A percentile compares a stretch with the other conserved stretches of the same genome.
Evolutionary conservation across 2,888 invertebrate genomes (phyloP).

Genomic region (Napeogenes inachia): DNA sequence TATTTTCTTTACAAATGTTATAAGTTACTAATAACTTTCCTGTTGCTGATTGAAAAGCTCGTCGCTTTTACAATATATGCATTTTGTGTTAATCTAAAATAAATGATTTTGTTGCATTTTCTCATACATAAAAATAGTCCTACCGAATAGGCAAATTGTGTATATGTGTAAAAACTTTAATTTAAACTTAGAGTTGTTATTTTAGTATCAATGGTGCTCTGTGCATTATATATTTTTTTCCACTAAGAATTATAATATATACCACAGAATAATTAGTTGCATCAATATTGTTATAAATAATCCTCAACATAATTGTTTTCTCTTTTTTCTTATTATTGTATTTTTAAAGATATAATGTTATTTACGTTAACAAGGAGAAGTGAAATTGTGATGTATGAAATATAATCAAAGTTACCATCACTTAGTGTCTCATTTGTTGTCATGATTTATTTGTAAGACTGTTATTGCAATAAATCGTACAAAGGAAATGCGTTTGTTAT

Average conservation of each 20-base stretch:
- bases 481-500: slow-evolving; percentile 40
- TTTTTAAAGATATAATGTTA: slow-evolving; percentile 5
- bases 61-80: slow-evolving; percentile 14
- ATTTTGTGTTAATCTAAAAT: slow-evolving; percentile 9
- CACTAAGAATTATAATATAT: slow-evolving; percentile 17
- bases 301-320: background rate
- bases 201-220: slow-evolving; percentile 59
- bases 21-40: background rate
- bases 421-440: slow-evolving; percentile 61
- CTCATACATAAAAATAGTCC: slow-evolving; percentile 13
- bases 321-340: background rate
- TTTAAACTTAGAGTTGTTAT: slow-evolving; percentile 58
- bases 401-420: slow-evolving; percentile 69
- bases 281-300: slow-evolving; percentile 3
- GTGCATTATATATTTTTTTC: slow-evolving; percentile 53
- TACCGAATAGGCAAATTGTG: slow-evolving; percentile 39
- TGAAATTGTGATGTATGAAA: slow-evolving; percentile 48
- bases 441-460: slow-evolving; percentile 71
- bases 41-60: background rate
- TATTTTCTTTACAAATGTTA: too few relatives aligned
- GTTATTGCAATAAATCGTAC: slow-evolving; percentile 74
- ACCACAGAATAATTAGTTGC: slow-evolving; percentile 7
- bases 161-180: slow-evolving; percentile 69
- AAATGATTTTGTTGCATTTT: slow-evolving; percentile 12
- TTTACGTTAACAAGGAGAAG: slow-evolving; percentile 3